phyloP scores from a whole-genome alignment of 2,888 invertebrate species.

The Dryadula phaetusa region DNA sequence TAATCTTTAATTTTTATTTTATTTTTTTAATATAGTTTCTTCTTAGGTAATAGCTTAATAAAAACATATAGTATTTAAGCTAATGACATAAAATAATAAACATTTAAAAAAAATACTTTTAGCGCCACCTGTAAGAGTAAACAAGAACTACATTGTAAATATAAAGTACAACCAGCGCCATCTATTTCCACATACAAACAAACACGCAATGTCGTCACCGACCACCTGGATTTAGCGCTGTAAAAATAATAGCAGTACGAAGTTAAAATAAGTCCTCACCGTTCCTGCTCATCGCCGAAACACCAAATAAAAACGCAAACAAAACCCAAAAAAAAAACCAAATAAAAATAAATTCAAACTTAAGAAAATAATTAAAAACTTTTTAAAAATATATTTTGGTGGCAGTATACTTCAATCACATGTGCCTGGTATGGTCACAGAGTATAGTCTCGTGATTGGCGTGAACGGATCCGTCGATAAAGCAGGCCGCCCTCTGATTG shows the following conservation, averaged over 20 bases:
- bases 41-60: no score
- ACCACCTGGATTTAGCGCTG: slow-evolving; percentile 53
- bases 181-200: background rate
- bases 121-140: slow-evolving; percentile 57
- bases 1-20: no score
- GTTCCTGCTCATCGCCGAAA: slow-evolving; percentile 64
- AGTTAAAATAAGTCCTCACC: slow-evolving; percentile 60
- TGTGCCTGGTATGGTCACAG: slow-evolving; percentile 68
- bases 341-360: slow-evolving; percentile 36
- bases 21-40: no score
- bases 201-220: slow-evolving; percentile 33
- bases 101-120: background rate
- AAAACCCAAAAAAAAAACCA: slow-evolving; percentile 36
- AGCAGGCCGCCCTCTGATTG: slow-evolving; percentile 57
- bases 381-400: background rate
- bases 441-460: slow-evolving; percentile 65
- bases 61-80: background rate
- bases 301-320: background rate
- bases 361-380: slow-evolving; percentile 11
- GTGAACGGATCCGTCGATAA: slow-evolving; percentile 52
- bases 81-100: background rate
- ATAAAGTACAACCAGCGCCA: background rate
- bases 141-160: background rate
- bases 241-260: slow-evolving; percentile 42
- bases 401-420: slow-evolving; percentile 65